phyloP scores from a whole-genome alignment of 1,140 invertebrate genomes.

The Dermatophagoides farinae region DNA sequence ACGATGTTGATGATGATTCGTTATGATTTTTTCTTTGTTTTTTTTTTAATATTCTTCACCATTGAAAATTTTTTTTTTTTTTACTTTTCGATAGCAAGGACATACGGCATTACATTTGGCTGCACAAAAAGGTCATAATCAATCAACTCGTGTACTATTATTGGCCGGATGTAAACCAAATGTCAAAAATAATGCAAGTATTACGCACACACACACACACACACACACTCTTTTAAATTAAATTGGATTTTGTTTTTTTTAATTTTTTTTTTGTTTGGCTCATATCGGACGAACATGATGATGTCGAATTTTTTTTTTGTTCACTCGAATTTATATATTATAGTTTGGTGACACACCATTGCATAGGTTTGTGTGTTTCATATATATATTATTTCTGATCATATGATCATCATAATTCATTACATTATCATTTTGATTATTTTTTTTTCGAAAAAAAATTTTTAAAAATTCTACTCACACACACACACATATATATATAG shows the following conservation, averaged over 20 bases:
- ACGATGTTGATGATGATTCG: too few relatives aligned
- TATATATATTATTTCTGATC: constrained; percentile 48
- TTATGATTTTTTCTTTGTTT: too few relatives aligned
- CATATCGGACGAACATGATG: too few relatives aligned
- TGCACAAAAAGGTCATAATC: constrained; percentile 89
- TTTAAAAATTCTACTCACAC: too few relatives aligned
- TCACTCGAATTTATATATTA: too few relatives aligned
- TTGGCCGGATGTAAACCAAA: constrained; percentile 66
- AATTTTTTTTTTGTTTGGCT: neutral
- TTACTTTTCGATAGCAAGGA: constrained; percentile 38
- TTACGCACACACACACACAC: neutral
- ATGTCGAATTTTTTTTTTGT: too few relatives aligned
- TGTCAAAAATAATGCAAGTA: constrained; percentile 66
- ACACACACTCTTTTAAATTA: neutral
- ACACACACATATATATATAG: constrained; percentile 38
- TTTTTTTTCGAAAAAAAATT: too few relatives aligned
- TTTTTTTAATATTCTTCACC: too few relatives aligned
- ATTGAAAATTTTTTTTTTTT: neutral
- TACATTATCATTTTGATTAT: neutral
- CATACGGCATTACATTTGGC: constrained; percentile 81
- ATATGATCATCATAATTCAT: neutral
- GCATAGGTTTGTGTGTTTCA: neutral
- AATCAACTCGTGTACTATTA: constrained; percentile 67
- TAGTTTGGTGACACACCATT: constrained; percentile 13
- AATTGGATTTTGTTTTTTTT: neutral